Evolutionary conservation across 2,113 vertebrate genomes (phyloP).

Genomic region (Holacanthus passer): DNA sequence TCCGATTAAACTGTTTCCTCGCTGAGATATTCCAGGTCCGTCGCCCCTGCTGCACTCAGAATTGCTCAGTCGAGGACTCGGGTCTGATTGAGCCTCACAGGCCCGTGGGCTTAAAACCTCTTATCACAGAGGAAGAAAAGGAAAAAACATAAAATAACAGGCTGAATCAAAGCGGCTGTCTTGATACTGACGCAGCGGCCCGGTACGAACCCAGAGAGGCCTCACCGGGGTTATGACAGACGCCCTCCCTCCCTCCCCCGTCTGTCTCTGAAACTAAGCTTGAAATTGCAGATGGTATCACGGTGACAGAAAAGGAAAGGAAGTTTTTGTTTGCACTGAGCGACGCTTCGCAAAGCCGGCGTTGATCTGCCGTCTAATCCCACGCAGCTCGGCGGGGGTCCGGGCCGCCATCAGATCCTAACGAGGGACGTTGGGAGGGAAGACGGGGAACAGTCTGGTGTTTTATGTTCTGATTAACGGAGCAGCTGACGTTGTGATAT

Average conservation of each 20-base stretch:
- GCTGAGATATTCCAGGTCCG: background rate
- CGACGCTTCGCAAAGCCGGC: conserved; percentile 20
- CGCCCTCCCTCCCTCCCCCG: background rate
- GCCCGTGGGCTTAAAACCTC: background rate
- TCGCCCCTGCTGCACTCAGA: background rate
- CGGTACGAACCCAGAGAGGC: conserved; percentile 16
- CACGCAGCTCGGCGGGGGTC: conserved; percentile 15
- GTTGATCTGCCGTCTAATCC: conserved; percentile 50
- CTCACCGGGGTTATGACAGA: background rate
- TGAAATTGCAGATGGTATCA: conserved; percentile 69
- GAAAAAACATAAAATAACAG: background rate
- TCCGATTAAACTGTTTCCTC: background rate
- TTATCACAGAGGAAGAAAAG: conserved; percentile 3
- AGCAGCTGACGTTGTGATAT: conserved; percentile 9
- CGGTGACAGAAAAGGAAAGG: conserved; percentile 22
- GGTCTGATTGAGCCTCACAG: background rate
- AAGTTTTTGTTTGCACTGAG: conserved; percentile 42
- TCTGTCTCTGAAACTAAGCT: conserved; percentile 45
- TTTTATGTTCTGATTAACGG: background rate
- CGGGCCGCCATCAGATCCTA: conserved; percentile 7
- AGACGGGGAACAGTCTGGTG: background rate
- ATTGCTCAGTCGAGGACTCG: background rate
- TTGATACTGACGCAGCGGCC: background rate
- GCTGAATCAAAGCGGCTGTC: background rate
- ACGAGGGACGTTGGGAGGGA: background rate